These are phyloP conservation scores for Contarinia nasturtii DNA, from an alignment of 1,140 invertebrate genomes.

Conservation along the genomic window DNA sequence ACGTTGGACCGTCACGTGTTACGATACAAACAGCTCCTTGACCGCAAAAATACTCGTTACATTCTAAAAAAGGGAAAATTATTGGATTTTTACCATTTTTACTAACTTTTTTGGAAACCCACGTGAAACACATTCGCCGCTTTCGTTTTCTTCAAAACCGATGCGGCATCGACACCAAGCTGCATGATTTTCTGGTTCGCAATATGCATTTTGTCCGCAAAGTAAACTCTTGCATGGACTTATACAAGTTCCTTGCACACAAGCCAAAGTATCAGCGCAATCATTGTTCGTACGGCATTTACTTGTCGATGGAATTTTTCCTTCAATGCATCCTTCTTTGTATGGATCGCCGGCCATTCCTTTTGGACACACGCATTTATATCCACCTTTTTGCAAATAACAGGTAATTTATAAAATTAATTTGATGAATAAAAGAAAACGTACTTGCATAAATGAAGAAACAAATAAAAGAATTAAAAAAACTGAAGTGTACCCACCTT, in stretches of 20 bases:
- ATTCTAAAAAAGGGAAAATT: conserved; percentile 31
- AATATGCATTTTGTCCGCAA: conserved; percentile 69
- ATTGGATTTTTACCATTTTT: conserved; percentile 3
- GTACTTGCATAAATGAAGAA: no score
- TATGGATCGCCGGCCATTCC: conserved; percentile 70
- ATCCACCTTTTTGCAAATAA: conserved; percentile 65
- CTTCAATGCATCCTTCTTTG: conserved; percentile 48
- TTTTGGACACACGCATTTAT: conserved; percentile 63
- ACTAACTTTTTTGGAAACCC: no score
- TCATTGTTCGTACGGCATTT: conserved; percentile 53
- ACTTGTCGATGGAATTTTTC: conserved; percentile 24
- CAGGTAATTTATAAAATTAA: no score
- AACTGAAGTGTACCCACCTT: no score
- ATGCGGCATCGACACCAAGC: conserved; percentile 72
- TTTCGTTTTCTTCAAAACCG: conserved; percentile 54
- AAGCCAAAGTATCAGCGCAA: conserved; percentile 60
- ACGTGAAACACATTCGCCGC: conserved; percentile 64
- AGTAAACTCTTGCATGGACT: conserved; percentile 61
- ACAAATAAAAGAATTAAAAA: no score
- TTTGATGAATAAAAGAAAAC: no score
- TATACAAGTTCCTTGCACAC: conserved; percentile 51
- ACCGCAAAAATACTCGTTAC: conserved; percentile 61
- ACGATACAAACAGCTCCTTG: conserved; percentile 70
- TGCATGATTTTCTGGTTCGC: conserved; percentile 71
- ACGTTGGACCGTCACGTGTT: conserved; percentile 67